phyloP scores from a whole-genome alignment of 2,113 vertebrate genomes.

The Xenopus borealis region DNA sequence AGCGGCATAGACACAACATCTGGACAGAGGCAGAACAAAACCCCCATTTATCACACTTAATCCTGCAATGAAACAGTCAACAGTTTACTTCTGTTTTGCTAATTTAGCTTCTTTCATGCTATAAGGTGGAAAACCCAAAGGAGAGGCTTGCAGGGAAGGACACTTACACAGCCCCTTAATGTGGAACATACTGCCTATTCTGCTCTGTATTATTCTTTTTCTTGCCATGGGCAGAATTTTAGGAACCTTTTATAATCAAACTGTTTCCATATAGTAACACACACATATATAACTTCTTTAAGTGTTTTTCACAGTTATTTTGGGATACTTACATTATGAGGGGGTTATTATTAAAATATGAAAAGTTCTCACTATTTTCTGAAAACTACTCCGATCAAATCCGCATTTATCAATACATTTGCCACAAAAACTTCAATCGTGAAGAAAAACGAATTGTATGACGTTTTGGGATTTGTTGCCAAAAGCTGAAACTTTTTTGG shows the following conservation, averaged over 20 bases:
- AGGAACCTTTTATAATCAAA: conserved; percentile 5
- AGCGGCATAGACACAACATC: conserved; percentile 93
- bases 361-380: too few relatives aligned
- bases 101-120: conserved; percentile 79
- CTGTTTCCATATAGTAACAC: conserved; percentile 4
- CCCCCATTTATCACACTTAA: conserved; percentile 97
- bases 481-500: too few relatives aligned
- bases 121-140: conserved; percentile 62
- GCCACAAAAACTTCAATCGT: too few relatives aligned
- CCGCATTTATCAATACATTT: too few relatives aligned
- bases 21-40: conserved; percentile 98
- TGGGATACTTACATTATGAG: too few relatives aligned
- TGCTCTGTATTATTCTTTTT: neutral
- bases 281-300: too few relatives aligned
- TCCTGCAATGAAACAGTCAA: conserved; percentile 85
- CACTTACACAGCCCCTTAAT: conserved; percentile 57
- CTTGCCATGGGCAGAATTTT: neutral
- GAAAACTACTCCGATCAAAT: too few relatives aligned
- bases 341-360: too few relatives aligned
- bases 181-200: conserved; percentile 36
- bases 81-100: conserved; percentile 89
- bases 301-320: too few relatives aligned
- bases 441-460: too few relatives aligned
- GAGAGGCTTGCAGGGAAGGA: conserved; percentile 69
- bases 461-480: too few relatives aligned